Evolutionary conservation across 2,888 invertebrate genomes (phyloP), one percentile per base, ranked within the genome.

Genomic region (Spodoptera picta): DNA sequence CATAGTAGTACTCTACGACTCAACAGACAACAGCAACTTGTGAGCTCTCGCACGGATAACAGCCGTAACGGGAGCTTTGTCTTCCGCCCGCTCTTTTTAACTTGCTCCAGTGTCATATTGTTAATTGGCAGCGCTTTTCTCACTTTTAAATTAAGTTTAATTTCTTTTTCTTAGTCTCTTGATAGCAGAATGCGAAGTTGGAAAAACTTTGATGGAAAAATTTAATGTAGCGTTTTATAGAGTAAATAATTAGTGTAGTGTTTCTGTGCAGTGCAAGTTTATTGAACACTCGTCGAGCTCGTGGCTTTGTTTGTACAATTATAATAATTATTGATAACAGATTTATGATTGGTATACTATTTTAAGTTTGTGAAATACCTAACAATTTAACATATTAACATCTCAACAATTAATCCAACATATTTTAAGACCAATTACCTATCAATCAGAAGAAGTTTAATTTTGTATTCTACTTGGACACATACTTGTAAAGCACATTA

Each of bases 21-120:
- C 87, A 80, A 88, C 85, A 90, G 89, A 91, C 88, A 92, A 91
- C 91, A 79, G 77, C 80, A 91, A 92, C 90, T 91, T 89, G 89
- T 87, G 87, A 89, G 92, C 91, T 89, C 90, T 92, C 87, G 87
- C 87, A 88, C 86, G 88, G 86, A 88, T 90, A 91, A 91, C 87
- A 81, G 85, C 77, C 82, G 86, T 89, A 86, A 90, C 87, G 82
- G 71, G 86, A 87, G 88, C 89, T 90, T 92, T 92, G 91, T 90
- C 87, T 90, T 85, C 75, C 80, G 67, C 77, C 80, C 84, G 75
- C 81, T 84, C 85, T 83, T 86, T 88, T 87, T 83, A 81, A 81
- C 84, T 81, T 73, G 72, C 69, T 75, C 71, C 73, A 78, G 77
- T 83, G 81, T 81, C 83, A 81, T 80, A 79, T 75, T 79, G 79